Base-by-base conservation (phyloP, 2,113 vertebrate genomes). In the Tretioscincus oriximinensis region DNA sequence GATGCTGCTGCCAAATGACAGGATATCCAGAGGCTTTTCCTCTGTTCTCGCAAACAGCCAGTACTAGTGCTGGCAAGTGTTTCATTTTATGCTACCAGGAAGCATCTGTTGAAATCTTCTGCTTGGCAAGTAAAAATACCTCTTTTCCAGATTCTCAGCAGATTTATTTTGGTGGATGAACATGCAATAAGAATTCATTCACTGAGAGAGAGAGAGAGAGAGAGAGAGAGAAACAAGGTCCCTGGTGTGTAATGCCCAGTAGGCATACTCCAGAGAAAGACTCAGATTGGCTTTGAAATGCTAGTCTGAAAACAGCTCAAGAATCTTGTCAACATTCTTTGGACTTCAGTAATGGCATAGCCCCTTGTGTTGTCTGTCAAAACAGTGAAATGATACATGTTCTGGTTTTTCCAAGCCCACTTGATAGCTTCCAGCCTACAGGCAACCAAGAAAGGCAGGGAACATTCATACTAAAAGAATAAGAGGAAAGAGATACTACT, bases 71-170 rank as follows among this genome's bases (percentile, higher is more conserved):
- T 81, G 69, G 45, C 47, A 35, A 88, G 78, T 20, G 28, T 73
- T 87, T 81, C 79, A 64, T 21, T 86, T 86, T 73, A 29, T 70
- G 51, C 84, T 92, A 81, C 81, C 81, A 90, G 83, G 77, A 89
- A 91, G 89, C 86, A 86, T 89, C 91, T 86, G 31, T 69, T 90
- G 65, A 80, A 58, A 60, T 87, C 72, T 82, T 88, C 87, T 87
- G 21, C 29, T 84, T 60, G 47, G 83, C 29, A 84, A 88, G 51
- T 60, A 18, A 18, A 18, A 18, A 65, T 58, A 85, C 86, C n/a
- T 83, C 84, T 35, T 74, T 91, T 87, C 68, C 77, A 88, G 73
- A n/a, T 70, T 84, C 84, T 87, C 24, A 1, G 76, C 73, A 87
- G n/a, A 86, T 90, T 89, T 89, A 86, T 87, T 88, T 87, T 90